phyloP scores from a whole-genome alignment of 2,113 vertebrate species.

The Aphelocoma coerulescens region DNA sequence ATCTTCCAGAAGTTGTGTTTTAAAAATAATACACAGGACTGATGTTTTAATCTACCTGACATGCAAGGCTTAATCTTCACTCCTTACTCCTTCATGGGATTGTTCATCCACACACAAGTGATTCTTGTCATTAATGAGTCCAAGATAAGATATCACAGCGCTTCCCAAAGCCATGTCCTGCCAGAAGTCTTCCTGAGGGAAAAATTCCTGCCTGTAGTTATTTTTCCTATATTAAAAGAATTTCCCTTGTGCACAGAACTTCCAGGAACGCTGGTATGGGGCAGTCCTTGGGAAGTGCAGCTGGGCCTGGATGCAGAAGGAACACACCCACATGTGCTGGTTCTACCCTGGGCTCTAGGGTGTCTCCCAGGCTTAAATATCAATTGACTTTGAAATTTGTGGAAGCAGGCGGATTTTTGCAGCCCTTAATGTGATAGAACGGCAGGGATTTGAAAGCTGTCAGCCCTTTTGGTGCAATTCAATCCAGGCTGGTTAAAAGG shows the following conservation, averaged over 20 bases:
- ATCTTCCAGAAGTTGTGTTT: not conserved
- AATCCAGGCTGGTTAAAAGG: constrained; percentile 59
- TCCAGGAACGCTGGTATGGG: not conserved
- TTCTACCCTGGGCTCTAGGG: not conserved
- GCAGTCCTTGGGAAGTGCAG: not conserved
- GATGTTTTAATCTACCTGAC: not conserved
- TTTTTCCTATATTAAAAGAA: not conserved
- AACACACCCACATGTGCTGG: not conserved
- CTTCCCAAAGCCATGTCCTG: not conserved
- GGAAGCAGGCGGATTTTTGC: constrained; percentile 47
- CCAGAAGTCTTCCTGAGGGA: not conserved
- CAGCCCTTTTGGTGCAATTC: constrained; percentile 64
- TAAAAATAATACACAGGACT: not conserved
- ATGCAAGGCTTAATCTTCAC: not conserved
- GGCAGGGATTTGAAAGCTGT: constrained; percentile 43
- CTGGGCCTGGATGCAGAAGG: not conserved
- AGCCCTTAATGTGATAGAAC: constrained; percentile 24
- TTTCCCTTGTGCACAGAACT: not conserved
- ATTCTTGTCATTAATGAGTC: not conserved
- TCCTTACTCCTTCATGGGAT: not conserved
- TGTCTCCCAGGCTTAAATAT: constrained; percentile 22
- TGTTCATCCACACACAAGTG: not conserved
- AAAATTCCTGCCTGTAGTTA: not conserved
- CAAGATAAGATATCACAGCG: not conserved
- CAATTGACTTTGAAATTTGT: constrained; percentile 66